Conservation (phyloP, 2,113 vertebrate genomes). For the Melanerpes formicivorus region DNA sequence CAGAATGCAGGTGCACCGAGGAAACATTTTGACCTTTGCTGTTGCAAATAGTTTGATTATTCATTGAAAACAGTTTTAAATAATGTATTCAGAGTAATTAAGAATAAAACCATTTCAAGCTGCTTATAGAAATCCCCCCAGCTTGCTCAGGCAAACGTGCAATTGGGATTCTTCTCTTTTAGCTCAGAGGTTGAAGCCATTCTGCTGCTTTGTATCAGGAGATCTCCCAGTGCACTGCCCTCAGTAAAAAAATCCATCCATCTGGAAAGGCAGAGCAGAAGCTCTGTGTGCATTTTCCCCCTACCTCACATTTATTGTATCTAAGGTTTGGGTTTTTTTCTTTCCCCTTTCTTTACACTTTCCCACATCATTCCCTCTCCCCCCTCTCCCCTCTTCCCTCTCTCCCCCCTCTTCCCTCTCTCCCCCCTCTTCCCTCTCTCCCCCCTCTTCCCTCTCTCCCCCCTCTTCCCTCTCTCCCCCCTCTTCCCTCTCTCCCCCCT, state of each 20-base stretch:
- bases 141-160: background rate
- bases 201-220: background rate
- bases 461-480: too few species aligned
- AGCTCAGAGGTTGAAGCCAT: slow-evolving; percentile 26
- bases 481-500: too few species aligned
- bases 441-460: too few species aligned
- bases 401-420: too few species aligned
- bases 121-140: background rate
- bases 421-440: too few species aligned
- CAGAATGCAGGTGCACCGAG: background rate
- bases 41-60: background rate
- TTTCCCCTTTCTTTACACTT: too few species aligned
- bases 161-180: background rate
- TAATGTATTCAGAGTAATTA: background rate
- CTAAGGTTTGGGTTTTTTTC: background rate
- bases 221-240: background rate
- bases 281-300: background rate
- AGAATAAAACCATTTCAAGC: background rate
- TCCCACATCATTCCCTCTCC: too few species aligned
- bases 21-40: background rate
- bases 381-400: too few species aligned
- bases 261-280: slow-evolving; percentile 4
- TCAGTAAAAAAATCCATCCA: slow-evolving; percentile 4
- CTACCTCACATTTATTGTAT: background rate
- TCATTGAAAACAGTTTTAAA: background rate